phyloP scores from a whole-genome alignment of 2,888 invertebrate species.

The Choristoneura rosaceana region DNA sequence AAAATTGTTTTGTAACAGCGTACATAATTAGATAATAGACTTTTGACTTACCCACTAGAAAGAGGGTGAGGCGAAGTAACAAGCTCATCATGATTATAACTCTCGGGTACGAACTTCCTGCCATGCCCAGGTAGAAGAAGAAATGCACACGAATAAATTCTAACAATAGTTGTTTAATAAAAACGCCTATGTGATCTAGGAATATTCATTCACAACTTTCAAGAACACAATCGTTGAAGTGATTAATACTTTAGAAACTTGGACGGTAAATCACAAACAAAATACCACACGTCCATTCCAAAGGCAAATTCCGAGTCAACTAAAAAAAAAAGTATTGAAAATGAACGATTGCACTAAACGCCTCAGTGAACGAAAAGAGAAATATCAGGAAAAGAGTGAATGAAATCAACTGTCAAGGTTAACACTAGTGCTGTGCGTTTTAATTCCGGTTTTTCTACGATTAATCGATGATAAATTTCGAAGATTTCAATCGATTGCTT shows the following conservation, averaged over 20 bases:
- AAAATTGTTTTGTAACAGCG: background rate
- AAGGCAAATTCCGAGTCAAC: slow-evolving; percentile 1
- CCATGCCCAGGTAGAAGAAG: slow-evolving; percentile 19
- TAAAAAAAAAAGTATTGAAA: slow-evolving; percentile 12
- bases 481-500: slow-evolving; percentile 9
- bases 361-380: background rate
- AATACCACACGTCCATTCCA: background rate
- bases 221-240: slow-evolving; percentile 4
- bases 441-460: slow-evolving; percentile 17
- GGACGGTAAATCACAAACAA: background rate
- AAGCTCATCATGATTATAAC: slow-evolving; percentile 61
- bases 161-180: background rate
- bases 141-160: background rate
- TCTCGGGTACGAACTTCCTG: slow-evolving; percentile 38
- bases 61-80: slow-evolving; percentile 60
- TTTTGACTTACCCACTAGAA: slow-evolving; percentile 65
- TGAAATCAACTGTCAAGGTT: background rate
- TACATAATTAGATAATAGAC: slow-evolving; percentile 7
- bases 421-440: slow-evolving; percentile 2
- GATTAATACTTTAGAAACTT: slow-evolving; percentile 23
- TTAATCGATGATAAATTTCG: background rate
- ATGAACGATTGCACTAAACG: slow-evolving; percentile 5
- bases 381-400: slow-evolving; percentile 30
- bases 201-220: slow-evolving; percentile 17
- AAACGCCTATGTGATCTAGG: background rate